Evolutionary conservation across 2,113 vertebrate species (phyloP).

Genomic region (Platichthys flesus): DNA sequence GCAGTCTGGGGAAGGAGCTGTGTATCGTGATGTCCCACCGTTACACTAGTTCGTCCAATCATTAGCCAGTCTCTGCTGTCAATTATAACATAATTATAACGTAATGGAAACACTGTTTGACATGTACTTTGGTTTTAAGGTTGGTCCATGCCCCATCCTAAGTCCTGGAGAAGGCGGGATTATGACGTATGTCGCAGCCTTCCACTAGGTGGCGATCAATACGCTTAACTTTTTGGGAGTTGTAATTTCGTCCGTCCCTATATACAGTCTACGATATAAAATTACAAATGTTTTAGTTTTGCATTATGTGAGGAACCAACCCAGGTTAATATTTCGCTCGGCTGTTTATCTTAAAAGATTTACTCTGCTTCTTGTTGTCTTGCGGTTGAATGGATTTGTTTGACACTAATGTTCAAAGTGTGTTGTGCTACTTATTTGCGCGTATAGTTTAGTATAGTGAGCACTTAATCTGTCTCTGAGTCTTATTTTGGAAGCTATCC

Average conservation of each 20-base stretch:
- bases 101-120: too few species aligned
- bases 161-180: neutral
- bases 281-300: neutral
- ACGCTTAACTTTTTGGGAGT: neutral
- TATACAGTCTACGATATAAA: too few species aligned
- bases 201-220: neutral
- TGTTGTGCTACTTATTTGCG: neutral
- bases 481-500: slow-evolving; percentile 22
- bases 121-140: too few species aligned
- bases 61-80: too few species aligned
- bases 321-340: neutral
- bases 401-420: slow-evolving; percentile 7
- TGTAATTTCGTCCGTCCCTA: neutral
- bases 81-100: too few species aligned
- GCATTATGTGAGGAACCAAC: neutral
- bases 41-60: too few species aligned
- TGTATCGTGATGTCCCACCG: too few species aligned
- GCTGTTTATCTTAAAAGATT: neutral
- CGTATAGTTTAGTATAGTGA: neutral
- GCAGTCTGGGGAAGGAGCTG: too few species aligned
- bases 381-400: neutral
- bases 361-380: neutral
- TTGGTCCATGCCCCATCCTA: neutral
- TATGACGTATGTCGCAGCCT: too few species aligned
- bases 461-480: slow-evolving; percentile 1